Evolutionary conservation across 35 echinoderm and acorn worm genomes (phyloP).

Genomic region (Ptychodera flava): DNA sequence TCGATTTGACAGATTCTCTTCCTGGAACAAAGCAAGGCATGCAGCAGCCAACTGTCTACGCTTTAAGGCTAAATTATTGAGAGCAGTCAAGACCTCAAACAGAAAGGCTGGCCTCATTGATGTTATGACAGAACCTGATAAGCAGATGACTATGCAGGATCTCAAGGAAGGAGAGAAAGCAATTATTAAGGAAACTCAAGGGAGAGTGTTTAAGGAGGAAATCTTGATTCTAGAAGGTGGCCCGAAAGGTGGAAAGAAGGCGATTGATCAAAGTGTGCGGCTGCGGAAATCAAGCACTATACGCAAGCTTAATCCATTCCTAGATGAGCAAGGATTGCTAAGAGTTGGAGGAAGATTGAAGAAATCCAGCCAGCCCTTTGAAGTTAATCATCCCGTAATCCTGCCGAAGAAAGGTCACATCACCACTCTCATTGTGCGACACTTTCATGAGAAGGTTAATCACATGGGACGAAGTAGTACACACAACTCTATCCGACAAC

Average conservation of each 20-base stretch:
- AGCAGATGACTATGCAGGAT: constrained; percentile 4
- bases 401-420: constrained; percentile 22
- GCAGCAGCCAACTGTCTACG: constrained; percentile 20
- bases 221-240: background rate
- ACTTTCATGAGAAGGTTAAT: constrained; percentile 12
- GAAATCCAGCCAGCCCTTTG: constrained; percentile 24
- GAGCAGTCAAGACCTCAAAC: background rate
- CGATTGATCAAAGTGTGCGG: background rate
- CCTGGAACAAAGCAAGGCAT: constrained; percentile 20
- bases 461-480: constrained; percentile 20
- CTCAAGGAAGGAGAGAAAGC: constrained; percentile 2
- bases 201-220: constrained; percentile 2
- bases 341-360: constrained; percentile 56
- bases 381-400: constrained; percentile 54
- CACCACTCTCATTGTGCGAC: constrained; percentile 8
- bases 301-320: constrained; percentile 33
- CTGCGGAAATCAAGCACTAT: constrained; percentile 10
- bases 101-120: background rate
- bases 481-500: background rate
- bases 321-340: constrained; percentile 50
- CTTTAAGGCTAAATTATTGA: background rate
- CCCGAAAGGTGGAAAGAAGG: background rate
- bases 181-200: constrained; percentile 2
- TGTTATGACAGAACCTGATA: background rate
- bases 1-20: constrained; percentile 12